Conservation (phyloP, 2,888 invertebrate genomes). For the Synanthedon andrenaeformis region DNA sequence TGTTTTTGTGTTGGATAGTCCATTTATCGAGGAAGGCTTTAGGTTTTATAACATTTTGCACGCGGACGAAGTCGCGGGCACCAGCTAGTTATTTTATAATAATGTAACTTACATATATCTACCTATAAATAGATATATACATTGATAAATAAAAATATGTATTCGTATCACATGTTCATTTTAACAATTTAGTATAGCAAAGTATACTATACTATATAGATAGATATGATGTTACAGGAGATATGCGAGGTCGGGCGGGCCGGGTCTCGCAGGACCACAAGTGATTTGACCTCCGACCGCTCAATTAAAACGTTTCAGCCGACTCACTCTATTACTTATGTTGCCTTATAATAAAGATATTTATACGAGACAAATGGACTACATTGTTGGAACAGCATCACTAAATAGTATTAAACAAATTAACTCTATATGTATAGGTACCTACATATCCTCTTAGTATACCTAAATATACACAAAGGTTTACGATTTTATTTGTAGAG, state of each 20-base stretch:
- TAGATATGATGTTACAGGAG: not conserved
- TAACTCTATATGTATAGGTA: no score
- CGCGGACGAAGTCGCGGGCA: no score
- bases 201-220: not conserved
- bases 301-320: conserved; percentile 58
- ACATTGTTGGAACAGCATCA: not conserved
- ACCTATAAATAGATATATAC: not conserved
- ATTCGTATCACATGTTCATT: no score
- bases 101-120: not conserved
- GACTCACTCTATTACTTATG: conserved; percentile 1
- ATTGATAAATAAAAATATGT: not conserved
- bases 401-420: no score
- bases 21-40: no score
- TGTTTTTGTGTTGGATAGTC: no score
- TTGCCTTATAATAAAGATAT: not conserved
- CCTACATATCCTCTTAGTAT: no score
- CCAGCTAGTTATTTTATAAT: not conserved
- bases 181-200: no score
- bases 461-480: no score
- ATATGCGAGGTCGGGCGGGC: conserved; percentile 18
- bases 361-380: not conserved
- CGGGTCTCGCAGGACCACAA: conserved; percentile 36
- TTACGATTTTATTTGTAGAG: no score
- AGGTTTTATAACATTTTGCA: no score
- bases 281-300: conserved; percentile 67